Percentiles rank a stretch among this genome's conserved stretches.
Conservation (phyloP, 2,113 vertebrate genomes). For the Nematolebias whitei region DNA sequence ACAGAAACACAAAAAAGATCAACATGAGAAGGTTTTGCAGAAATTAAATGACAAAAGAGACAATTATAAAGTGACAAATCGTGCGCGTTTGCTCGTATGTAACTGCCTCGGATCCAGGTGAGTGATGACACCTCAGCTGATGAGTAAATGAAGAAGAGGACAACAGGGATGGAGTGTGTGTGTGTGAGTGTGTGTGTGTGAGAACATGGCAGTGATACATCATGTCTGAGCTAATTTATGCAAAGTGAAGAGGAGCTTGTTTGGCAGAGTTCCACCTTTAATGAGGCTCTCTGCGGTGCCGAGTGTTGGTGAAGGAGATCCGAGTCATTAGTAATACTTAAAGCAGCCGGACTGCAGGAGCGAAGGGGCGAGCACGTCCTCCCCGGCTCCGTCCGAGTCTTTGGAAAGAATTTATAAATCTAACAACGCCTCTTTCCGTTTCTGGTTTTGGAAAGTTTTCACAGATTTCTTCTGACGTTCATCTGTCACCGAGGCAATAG, state of each 20-base stretch:
- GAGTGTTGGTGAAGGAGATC: conserved; percentile 39
- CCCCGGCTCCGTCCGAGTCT: not conserved
- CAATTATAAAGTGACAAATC: conserved; percentile 1
- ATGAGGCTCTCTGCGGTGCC: conserved; percentile 78
- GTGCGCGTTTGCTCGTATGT: conserved; percentile 4
- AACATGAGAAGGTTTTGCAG: conserved; percentile 16
- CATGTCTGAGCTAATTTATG: conserved; percentile 80
- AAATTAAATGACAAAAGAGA: conserved; percentile 14
- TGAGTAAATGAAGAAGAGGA: conserved; percentile 60
- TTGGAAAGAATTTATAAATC: no score
- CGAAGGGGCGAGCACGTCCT: not conserved
- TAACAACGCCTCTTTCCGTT: no score
- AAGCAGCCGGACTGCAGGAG: conserved; percentile 14
- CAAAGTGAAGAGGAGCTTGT: conserved; percentile 81
- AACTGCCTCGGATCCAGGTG: conserved; percentile 39
- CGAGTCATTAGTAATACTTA: conserved; percentile 69
- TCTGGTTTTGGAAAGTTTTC: no score
- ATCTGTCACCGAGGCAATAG: no score
- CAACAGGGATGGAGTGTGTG: conserved; percentile 29
- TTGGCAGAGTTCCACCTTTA: conserved; percentile 82
- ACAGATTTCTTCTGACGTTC: no score
- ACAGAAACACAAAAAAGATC: not conserved
- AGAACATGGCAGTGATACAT: conserved; percentile 77
- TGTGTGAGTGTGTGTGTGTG: conserved; percentile 23
- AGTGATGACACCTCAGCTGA: conserved; percentile 59